Percentiles rank a stretch among this genome's conserved stretches.
phyloP scores from a whole-genome alignment of 1,140 invertebrate genomes.

The Euschistus heros region DNA sequence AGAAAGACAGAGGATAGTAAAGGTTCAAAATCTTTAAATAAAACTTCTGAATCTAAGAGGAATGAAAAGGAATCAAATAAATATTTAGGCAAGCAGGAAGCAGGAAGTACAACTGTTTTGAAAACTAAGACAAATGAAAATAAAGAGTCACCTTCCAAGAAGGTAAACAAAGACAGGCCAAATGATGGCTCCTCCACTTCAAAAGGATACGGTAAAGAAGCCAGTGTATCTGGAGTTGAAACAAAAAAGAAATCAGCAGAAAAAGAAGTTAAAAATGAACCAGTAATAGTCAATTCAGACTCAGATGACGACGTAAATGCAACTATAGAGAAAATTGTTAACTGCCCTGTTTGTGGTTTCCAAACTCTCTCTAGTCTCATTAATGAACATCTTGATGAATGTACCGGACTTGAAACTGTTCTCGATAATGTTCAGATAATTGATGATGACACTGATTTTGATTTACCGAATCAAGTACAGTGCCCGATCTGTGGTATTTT shows the following conservation, averaged over 20 bases:
- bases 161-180: too few species aligned
- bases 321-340: not conserved
- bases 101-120: not conserved
- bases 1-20: not conserved
- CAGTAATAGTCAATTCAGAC: not conserved
- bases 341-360: constrained; percentile 11
- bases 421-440: constrained; percentile 23
- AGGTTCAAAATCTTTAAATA: too few species aligned
- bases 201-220: too few species aligned
- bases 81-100: not conserved
- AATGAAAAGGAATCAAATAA: too few species aligned
- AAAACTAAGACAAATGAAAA: too few species aligned
- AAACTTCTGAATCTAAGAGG: too few species aligned
- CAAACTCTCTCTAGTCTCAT: constrained; percentile 31
- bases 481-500: constrained; percentile 25
- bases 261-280: not conserved
- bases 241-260: too few species aligned
- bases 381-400: constrained; percentile 37
- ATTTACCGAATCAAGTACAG: constrained; percentile 22
- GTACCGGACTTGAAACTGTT: constrained; percentile 28
- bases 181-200: too few species aligned
- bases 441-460: constrained; percentile 20
- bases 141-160: too few species aligned
- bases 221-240: too few species aligned
- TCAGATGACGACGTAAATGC: not conserved